phyloP scores from a whole-genome alignment of 2,888 invertebrate species.

The Apamea monoglypha region DNA sequence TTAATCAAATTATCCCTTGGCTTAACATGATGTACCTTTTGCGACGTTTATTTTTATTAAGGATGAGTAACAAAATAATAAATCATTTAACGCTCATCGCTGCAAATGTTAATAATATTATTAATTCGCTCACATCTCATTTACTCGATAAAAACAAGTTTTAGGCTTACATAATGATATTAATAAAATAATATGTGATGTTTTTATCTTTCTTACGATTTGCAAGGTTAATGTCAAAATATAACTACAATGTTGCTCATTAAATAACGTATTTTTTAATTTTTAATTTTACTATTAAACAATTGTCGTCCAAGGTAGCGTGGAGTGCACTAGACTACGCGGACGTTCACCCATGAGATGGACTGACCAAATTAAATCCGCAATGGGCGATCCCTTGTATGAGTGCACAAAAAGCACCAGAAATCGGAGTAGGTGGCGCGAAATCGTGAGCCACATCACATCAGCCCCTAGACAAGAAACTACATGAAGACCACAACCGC shows the following conservation, averaged over 20 bases:
- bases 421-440: no score
- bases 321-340: no score
- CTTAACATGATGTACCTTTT: constrained; percentile 39
- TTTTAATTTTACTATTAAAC: not conserved
- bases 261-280: not conserved
- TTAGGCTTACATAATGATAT: constrained; percentile 8
- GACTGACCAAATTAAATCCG: no score
- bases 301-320: not conserved
- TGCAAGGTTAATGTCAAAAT: constrained; percentile 1
- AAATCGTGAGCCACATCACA: no score
- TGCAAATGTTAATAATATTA: not conserved
- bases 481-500: no score
- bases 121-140: not conserved
- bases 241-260: not conserved
- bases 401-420: no score
- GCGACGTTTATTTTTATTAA: constrained; percentile 40
- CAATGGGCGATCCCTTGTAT: no score
- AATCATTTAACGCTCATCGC: not conserved
- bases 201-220: not conserved
- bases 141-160: not conserved
- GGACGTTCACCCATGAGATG: no score
- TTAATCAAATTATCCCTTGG: constrained; percentile 44
- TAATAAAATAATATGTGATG: not conserved
- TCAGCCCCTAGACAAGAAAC: no score
- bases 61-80: not conserved